Conservation (phyloP, 2,888 invertebrate species). For the Dynastes grantii region DNA sequence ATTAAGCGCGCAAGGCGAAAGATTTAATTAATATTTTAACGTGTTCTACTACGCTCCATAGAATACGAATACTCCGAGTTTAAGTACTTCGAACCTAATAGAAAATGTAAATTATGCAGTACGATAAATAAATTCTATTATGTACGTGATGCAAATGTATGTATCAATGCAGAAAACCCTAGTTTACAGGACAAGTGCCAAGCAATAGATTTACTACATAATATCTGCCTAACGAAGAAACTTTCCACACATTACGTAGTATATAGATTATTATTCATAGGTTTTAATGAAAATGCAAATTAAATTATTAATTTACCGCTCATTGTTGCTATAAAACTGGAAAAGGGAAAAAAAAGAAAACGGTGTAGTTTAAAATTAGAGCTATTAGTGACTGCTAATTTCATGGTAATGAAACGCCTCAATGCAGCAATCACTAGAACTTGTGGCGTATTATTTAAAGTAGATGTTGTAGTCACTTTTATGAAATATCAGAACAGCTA, state of each 20-base stretch:
- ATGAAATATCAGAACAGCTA: too few species aligned
- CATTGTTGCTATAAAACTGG: too few species aligned
- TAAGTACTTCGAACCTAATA: slow-evolving; percentile 4
- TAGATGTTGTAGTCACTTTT: too few species aligned
- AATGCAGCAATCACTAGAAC: too few species aligned
- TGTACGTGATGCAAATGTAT: neutral
- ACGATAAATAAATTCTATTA: slow-evolving; percentile 19
- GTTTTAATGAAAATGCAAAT: slow-evolving; percentile 26
- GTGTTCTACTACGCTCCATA: neutral
- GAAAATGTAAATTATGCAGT: slow-evolving; percentile 9
- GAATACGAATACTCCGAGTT: neutral
- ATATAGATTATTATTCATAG: neutral
- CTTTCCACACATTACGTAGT: neutral
- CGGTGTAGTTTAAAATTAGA: too few species aligned
- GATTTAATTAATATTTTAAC: slow-evolving; percentile 29
- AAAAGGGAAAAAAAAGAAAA: too few species aligned
- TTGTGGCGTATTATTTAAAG: too few species aligned
- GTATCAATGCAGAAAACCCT: slow-evolving; percentile 10
- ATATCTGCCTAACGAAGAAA: neutral
- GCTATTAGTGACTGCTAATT: too few species aligned
- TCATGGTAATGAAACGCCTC: too few species aligned
- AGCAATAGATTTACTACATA: neutral
- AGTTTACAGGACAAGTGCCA: neutral
- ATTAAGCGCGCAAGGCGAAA: slow-evolving; percentile 1
- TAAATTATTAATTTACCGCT: slow-evolving; percentile 6